Percentiles rank a stretch among this genome's conserved stretches.
Evolutionary conservation across 2,113 vertebrate species (phyloP).

Genomic region (Lepidothrix coronata): DNA sequence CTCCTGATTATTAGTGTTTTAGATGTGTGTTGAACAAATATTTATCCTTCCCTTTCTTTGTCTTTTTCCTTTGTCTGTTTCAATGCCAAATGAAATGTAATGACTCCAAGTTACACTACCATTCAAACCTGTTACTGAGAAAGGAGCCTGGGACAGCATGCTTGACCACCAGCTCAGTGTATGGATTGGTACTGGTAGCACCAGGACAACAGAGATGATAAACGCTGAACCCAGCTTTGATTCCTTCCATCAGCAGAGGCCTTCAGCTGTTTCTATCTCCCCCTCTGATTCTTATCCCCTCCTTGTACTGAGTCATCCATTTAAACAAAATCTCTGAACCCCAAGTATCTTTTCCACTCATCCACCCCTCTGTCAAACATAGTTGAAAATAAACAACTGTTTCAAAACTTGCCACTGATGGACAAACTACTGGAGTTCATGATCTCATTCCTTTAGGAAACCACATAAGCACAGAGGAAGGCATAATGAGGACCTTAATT

Average conservation of each 20-base stretch:
- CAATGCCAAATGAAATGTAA: slow-evolving; percentile 20
- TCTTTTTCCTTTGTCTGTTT: slow-evolving; percentile 50
- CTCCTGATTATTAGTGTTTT: background rate
- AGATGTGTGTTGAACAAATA: slow-evolving; percentile 20
- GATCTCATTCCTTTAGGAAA: background rate
- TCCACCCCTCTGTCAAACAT: background rate
- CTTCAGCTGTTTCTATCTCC: background rate
- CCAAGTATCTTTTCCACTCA: background rate
- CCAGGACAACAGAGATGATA: background rate
- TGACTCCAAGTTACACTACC: background rate
- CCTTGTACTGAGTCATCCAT: background rate
- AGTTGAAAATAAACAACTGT: background rate
- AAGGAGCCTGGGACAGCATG: background rate
- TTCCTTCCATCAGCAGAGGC: background rate
- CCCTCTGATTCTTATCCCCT: background rate
- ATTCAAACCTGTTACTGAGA: background rate
- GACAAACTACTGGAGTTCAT: background rate
- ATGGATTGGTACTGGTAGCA: background rate
- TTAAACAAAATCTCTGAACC: background rate
- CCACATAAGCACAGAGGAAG: background rate
- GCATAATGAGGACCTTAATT: background rate
- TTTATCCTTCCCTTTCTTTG: slow-evolving; percentile 44
- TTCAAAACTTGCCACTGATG: background rate
- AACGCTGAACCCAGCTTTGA: background rate
- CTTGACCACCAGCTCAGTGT: background rate